Base-by-base conservation (phyloP, 1,140 invertebrate genomes). In the Drosophila neocordata region DNA sequence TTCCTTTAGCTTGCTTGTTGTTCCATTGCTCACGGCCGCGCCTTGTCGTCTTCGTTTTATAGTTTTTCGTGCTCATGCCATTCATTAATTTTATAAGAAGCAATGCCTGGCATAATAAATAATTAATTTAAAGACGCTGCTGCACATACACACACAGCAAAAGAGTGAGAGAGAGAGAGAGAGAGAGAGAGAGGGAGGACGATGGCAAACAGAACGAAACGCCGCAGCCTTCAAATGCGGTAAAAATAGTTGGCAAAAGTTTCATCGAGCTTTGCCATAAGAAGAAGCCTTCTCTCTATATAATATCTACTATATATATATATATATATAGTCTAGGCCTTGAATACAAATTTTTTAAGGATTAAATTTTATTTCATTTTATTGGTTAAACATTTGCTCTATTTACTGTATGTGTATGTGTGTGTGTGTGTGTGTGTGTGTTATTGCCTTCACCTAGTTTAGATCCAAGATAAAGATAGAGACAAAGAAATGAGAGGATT, bases 51-150 rank as follows among this genome's bases (percentile, higher is more conserved):
- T 41, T 68, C 65, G 74, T 69, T 77, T 70, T 70, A 71, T 85
- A 80, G 73, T 75, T 80, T 76, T 73, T 81, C 41, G 84, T 65
- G 55, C 77, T 69, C 70, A 71, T 73, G 74, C 82, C 69, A 74
- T 90, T 90, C 88, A 90, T 90, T 90, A 81, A 88, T 88, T 88
- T 90, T 88, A 78, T 76, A 90, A 88, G 73, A 84, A 82, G 69
- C 73, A 73, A 72, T 69, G 76, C 77, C 76, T 73, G 73, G 73
- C 77, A 77, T 83, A 79, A 79, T 77, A 84, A 90, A 90, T 90
- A 90, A 88, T 90, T 88, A 77, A 89, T 85, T 89, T 82, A 85
- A 89, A 89, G 72, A 69, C 38, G 66, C 38, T 69, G 51, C 41
- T 9, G 11, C n/a, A 15, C 37, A 35, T 61, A 35, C 20, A 53